A percentile compares a stretch with the other conserved stretches of the same genome.
Conservation (phyloP, 2,113 vertebrate genomes). For the Sinocyclocheilus anophthalmus region DNA sequence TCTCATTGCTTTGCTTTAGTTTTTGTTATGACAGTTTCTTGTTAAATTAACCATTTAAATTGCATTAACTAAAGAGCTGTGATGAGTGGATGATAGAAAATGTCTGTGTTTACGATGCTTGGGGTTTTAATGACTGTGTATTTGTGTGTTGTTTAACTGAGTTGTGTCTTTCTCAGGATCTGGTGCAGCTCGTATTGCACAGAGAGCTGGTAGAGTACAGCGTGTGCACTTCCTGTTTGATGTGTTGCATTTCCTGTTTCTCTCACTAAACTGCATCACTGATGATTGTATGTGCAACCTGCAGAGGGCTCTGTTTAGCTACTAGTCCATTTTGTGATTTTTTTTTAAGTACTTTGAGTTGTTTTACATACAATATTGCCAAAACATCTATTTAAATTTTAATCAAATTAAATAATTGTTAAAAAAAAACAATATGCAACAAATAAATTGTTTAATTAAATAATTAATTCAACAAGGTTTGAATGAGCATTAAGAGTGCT, state of each 20-base stretch:
- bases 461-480: not conserved
- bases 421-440: not conserved
- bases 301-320: conserved; percentile 48
- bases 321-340: not conserved
- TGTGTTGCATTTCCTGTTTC: conserved; percentile 30
- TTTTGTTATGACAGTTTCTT: not conserved
- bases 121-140: not conserved
- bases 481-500: not conserved
- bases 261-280: conserved; percentile 60
- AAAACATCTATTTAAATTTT: not conserved
- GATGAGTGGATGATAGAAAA: not conserved
- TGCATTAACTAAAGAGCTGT: not conserved
- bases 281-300: conserved; percentile 63
- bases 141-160: conserved; percentile 56
- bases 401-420: not conserved
- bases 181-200: conserved; percentile 80
- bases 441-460: not conserved
- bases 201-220: conserved; percentile 79
- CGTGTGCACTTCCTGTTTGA: conserved; percentile 39
- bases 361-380: not conserved
- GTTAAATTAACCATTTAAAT: not conserved
- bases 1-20: not conserved
- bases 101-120: not conserved
- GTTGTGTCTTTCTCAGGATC: conserved; percentile 77
- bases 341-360: not conserved